phyloP scores from a whole-genome alignment of 2,888 invertebrate genomes.

The Leptothorax acervorum region DNA sequence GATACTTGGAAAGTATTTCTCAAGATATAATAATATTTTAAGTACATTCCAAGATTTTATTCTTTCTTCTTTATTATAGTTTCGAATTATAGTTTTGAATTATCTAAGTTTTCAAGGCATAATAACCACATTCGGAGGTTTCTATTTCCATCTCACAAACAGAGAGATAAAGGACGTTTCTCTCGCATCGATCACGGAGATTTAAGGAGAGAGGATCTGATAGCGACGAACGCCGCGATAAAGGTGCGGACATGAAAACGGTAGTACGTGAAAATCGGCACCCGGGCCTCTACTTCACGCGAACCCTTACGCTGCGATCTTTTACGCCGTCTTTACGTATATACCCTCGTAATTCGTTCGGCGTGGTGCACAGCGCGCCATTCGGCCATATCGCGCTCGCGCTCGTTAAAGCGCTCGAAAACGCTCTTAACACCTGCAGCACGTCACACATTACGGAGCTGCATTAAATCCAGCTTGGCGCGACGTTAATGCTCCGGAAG shows the following conservation, averaged over 20 bases:
- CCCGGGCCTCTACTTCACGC: conserved; percentile 14
- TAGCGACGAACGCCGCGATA: conserved; percentile 18
- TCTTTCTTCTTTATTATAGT: neutral
- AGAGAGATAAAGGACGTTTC: conserved; percentile 2
- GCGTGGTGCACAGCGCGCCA: conserved; percentile 23
- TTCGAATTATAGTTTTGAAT: neutral
- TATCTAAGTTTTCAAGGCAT: neutral
- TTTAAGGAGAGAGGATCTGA: neutral
- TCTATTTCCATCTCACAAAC: neutral
- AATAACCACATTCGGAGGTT: conserved; percentile 10
- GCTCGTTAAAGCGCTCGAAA: conserved; percentile 63
- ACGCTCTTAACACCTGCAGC: conserved; percentile 64
- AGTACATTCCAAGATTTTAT: neutral
- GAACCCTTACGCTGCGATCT: conserved; percentile 27
- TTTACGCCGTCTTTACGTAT: conserved; percentile 42
- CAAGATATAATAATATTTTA: neutral
- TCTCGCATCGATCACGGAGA: conserved; percentile 13
- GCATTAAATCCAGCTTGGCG: conserved; percentile 65
- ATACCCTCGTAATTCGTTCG: conserved; percentile 57
- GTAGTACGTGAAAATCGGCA: conserved; percentile 31
- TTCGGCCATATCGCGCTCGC: conserved; percentile 45
- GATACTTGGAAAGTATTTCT: neutral
- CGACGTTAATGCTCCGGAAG: conserved; percentile 57
- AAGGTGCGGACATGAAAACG: conserved; percentile 14
- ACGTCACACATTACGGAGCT: conserved; percentile 57